These are phyloP conservation scores for Rhea americana DNA, from an alignment of 2,113 vertebrate genomes.

Conservation along the genomic window DNA sequence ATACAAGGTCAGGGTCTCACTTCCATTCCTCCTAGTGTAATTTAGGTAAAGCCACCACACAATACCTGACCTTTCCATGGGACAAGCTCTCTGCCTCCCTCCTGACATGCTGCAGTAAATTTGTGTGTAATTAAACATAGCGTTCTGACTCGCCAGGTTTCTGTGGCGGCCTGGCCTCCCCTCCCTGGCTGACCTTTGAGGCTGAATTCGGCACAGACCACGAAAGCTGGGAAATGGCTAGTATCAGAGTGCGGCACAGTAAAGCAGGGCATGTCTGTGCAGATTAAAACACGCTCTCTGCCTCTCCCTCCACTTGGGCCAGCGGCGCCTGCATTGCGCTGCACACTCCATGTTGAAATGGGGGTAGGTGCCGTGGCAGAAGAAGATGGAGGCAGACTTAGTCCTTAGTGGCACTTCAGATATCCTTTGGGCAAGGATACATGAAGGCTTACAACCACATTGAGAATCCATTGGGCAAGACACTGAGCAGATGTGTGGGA, in stretches of 20 bases:
- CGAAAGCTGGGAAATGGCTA: not conserved
- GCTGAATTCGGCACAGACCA: constrained; percentile 55
- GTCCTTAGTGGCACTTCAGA: not conserved
- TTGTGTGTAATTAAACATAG: constrained; percentile 78
- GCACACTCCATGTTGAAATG: not conserved
- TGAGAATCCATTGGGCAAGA: not conserved
- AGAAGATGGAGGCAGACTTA: not conserved
- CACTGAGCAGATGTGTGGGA: not conserved
- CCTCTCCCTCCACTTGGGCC: not conserved
- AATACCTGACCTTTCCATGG: constrained; percentile 70
- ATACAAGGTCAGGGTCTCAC: constrained; percentile 66
- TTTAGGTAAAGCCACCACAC: constrained; percentile 63
- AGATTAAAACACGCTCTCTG: not conserved
- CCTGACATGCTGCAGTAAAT: constrained; percentile 71
- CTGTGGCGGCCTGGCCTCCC: constrained; percentile 36
- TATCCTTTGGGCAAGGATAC: not conserved
- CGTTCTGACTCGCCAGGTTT: constrained; percentile 48
- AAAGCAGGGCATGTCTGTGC: not conserved
- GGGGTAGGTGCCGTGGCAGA: not conserved
- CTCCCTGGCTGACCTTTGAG: constrained; percentile 56
- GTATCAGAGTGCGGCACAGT: not conserved
- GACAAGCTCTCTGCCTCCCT: constrained; percentile 59
- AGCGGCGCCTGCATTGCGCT: not conserved
- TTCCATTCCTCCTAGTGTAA: constrained; percentile 58
- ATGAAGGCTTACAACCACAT: rapidly evolving